A percentile compares a stretch with the other conserved stretches of the same genome.
phyloP scores from a whole-genome alignment of 2,113 vertebrate species.

The Sorex fumeus region DNA sequence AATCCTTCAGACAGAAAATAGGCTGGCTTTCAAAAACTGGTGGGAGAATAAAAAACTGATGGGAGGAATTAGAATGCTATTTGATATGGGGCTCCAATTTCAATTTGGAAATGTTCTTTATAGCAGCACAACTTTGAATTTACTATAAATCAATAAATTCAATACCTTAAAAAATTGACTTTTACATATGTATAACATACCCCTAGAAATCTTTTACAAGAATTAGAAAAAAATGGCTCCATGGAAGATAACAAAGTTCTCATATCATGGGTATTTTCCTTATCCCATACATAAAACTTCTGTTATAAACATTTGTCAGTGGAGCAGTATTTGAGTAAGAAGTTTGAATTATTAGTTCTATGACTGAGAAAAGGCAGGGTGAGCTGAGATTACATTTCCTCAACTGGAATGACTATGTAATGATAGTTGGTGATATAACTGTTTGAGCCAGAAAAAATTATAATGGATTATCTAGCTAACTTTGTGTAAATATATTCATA shows the following conservation, averaged over 20 bases:
- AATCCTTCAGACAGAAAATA: not conserved
- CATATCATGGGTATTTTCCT: not conserved
- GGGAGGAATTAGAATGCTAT: not conserved
- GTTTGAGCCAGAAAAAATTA: not conserved
- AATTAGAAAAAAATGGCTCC: not conserved
- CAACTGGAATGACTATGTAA: not conserved
- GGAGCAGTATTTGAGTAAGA: not conserved
- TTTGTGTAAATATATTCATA: conserved; percentile 12
- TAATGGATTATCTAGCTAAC: not conserved
- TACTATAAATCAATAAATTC: not conserved
- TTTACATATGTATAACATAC: not conserved
- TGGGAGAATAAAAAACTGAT: not conserved
- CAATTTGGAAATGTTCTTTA: too few species aligned
- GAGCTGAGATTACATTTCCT: not conserved
- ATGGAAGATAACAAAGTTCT: not conserved
- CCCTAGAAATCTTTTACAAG: not conserved
- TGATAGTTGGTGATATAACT: not conserved
- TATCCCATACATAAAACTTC: not conserved
- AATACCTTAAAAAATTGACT: not conserved
- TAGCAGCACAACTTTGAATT: too few species aligned
- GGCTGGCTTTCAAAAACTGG: not conserved
- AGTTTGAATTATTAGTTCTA: not conserved
- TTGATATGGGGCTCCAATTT: not conserved
- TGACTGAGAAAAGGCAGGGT: not conserved
- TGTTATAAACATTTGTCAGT: conserved; percentile 10